Percentiles rank a stretch among this genome's conserved stretches.
Conservation (phyloP, 2,888 invertebrate species). For the Arrhopalites spinosus region DNA sequence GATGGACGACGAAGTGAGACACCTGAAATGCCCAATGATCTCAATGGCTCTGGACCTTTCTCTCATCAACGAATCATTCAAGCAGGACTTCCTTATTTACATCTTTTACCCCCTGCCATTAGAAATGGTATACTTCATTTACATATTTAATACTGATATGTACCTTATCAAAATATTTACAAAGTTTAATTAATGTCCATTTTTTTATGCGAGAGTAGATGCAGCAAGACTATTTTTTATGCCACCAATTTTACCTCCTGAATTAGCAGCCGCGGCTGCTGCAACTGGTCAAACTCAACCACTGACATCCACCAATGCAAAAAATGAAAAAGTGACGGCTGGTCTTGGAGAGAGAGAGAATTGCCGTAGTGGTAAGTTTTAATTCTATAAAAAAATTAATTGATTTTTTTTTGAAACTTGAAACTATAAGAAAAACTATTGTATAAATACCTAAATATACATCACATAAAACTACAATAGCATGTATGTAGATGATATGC, state of each 20-base stretch:
- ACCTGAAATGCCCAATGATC: slow-evolving; percentile 24
- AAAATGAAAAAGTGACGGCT: slow-evolving; percentile 16
- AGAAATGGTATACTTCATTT: slow-evolving; percentile 44
- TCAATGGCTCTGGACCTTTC: slow-evolving; percentile 27
- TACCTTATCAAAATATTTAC: too few relatives aligned
- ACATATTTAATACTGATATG: too few relatives aligned
- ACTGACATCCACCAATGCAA: neutral
- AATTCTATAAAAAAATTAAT: neutral
- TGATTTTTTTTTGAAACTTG: too few relatives aligned
- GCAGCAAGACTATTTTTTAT: slow-evolving; percentile 52
- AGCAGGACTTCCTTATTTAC: slow-evolving; percentile 48
- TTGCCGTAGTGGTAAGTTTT: slow-evolving; percentile 11
- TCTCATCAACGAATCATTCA: slow-evolving; percentile 31
- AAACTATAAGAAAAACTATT: too few relatives aligned
- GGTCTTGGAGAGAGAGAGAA: slow-evolving; percentile 5
- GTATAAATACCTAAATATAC: too few relatives aligned
- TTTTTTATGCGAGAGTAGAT: too few relatives aligned
- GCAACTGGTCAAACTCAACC: slow-evolving; percentile 13
- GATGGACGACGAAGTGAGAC: slow-evolving; percentile 11
- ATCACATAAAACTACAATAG: too few relatives aligned
- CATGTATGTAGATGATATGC: too few relatives aligned
- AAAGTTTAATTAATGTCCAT: too few relatives aligned
- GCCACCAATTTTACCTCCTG: slow-evolving; percentile 50
- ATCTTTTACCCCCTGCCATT: slow-evolving; percentile 49
- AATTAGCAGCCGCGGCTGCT: slow-evolving; percentile 42